A percentile compares a stretch with the other conserved stretches of the same genome.
Conservation (phyloP, 2,797 vertebrate species). For the Lutra lutra region DNA sequence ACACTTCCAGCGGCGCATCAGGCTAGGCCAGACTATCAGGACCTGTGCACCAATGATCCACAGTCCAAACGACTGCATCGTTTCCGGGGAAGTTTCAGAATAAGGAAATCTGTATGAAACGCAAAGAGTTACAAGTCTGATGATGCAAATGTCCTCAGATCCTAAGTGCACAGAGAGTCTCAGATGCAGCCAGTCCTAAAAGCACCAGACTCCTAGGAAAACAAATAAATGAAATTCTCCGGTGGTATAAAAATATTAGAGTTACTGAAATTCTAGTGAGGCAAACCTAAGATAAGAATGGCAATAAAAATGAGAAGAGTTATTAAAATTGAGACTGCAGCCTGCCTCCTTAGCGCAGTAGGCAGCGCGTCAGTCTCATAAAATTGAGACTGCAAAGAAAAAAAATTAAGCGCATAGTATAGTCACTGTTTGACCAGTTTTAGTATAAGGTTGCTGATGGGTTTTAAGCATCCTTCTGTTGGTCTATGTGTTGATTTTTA, state of each 20-base stretch:
- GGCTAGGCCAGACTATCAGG: not conserved
- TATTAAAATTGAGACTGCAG: not conserved
- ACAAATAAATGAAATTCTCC: not conserved
- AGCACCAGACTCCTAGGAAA: not conserved
- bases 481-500: not conserved
- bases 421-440: not conserved
- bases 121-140: not conserved
- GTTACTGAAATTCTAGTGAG: not conserved
- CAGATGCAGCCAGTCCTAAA: not conserved
- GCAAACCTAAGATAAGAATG: not conserved
- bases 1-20: not conserved
- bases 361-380: too few relatives aligned
- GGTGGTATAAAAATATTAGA: not conserved
- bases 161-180: not conserved
- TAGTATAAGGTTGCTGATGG: not conserved
- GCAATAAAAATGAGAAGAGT: not conserved
- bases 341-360: too few relatives aligned
- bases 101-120: not conserved
- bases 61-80: not conserved
- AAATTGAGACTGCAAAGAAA: not conserved
- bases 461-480: not conserved
- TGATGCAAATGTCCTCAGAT: not conserved
- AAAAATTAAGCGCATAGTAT: not conserved
- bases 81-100: not conserved
- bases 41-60: not conserved